Percentiles rank a stretch among this genome's conserved stretches.
These are phyloP conservation scores for Clarias magur DNA, from an alignment of 2,113 vertebrate genomes.

Conservation along the genomic window DNA sequence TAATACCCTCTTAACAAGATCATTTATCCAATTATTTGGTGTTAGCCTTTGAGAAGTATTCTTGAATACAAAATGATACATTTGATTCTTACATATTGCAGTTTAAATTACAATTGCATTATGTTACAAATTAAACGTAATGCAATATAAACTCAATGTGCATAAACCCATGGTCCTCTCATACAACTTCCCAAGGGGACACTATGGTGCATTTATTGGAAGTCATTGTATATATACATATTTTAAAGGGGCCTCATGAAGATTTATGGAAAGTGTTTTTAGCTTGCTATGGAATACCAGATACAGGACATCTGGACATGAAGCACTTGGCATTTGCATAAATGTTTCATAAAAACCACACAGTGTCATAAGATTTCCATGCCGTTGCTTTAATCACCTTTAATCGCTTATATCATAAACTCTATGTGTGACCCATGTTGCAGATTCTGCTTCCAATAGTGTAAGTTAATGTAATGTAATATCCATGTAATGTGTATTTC, in stretches of 20 bases:
- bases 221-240: not conserved
- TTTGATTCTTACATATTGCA: no score
- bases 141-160: not conserved
- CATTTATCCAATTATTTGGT: no score
- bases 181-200: not conserved
- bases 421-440: not conserved
- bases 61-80: no score
- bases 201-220: not conserved
- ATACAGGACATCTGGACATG: not conserved
- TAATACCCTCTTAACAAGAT: no score
- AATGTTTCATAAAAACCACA: not conserved
- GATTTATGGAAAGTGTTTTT: not conserved
- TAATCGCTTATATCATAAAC: not conserved
- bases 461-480: not conserved
- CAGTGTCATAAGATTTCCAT: not conserved
- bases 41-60: no score
- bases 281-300: not conserved
- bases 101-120: no score
- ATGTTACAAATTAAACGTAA: no score
- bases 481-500: not conserved
- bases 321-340: not conserved
- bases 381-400: not conserved
- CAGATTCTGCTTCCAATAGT: not conserved
- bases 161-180: not conserved
- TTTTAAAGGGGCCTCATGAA: not conserved